Evolutionary conservation across 2,888 invertebrate genomes (phyloP), one percentile per base, ranked within the genome.

Genomic region (Seira ritae): DNA sequence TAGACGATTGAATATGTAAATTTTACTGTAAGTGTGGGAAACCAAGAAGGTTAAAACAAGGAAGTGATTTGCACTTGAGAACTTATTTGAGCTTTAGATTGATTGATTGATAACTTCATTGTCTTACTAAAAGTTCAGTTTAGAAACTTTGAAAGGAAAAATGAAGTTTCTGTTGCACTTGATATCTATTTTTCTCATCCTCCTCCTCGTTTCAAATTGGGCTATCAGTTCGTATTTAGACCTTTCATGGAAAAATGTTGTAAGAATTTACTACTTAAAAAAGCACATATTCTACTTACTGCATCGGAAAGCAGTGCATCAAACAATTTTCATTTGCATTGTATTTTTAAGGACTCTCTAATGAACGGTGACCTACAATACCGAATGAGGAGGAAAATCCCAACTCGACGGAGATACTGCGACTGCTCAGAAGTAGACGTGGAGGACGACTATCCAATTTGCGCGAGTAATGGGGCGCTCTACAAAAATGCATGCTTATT

Each of bases 401-500:
- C 80, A 24, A 76, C 78, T 17, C 75, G 84, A 22, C 60, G 86
- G 70, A 79, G 84, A 65, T 86, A 86, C 50, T 86, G 86, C 65
- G 74, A 80, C n/a, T 86, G 86, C 42, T 12, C 46, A 15, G 80
- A 86, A 12, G 70, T 81, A 8, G 71, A 77, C n/a, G 50, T 19
- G 0, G 67, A 74, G 22, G 84, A 86, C 60, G 65, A 46, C 37
- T 84, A 84, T 71, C 84, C 81, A 37, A 69, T 86, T 65, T 86
- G 86, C 65, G 86, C 79, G 65, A 86, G 84, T 70, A 86, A 86
- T 71, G 72, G 72, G 46, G 84, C 78, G 6, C 23, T 84, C 17
- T 86, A 86, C 55, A 42, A 74, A 67, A 86, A 79, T 31, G 84
- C 71, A 4, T 86, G 86, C 50, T 69, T 84, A 50, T 86, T 79